Base-by-base conservation (phyloP, 2,113 vertebrate genomes). In the Nothobranchius furzeri region DNA sequence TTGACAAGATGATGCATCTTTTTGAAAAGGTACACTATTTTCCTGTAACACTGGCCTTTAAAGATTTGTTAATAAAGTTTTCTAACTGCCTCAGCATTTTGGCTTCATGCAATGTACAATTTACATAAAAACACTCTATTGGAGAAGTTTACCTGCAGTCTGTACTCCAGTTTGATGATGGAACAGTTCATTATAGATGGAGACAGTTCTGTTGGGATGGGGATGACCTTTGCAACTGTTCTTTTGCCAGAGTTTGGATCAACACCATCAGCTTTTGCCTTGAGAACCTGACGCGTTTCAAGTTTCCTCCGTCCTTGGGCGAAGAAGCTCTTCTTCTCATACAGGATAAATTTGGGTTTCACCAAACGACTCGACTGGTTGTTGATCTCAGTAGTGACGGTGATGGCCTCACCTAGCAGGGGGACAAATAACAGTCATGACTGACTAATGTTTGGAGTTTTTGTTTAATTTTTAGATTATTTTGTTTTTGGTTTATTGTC, bases 111-210 rank as follows among this genome's bases (percentile, higher is more conserved):
- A 30, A 4, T 30, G 30, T 30, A 30, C 30, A 30, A 3, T 30
- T 30, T 30, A 14, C 4, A 55, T 7, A 48, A 7, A 53, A 14
- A 5, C 13, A 48, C 2, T 12, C 14, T 1, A 24, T 9, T 5
- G 17, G 9, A 24, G 46, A 13, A 6, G 47, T 25, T 74, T 78
- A 92, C 89, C 87, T 85, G 90, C 55, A 92, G 64, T 17, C 70
- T 79, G 76, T 92, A 90, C 62, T 91, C 84, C 30, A 85, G 67
- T 60, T 80, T 89, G 54, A 91, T 66, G 75, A 91, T 89, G 56
- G 72, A 53, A 53, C 88, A 47, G 82, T 85, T 90, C 36, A 89
- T 2, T 74, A 90, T 88, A 68, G 90, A 90, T 25, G 78, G 13
- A 4, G 69, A 46, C 0, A 87, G 63, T 4, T 76, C 75, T 45